Base-by-base conservation (phyloP, 30 jellyfish, hydroid and myxozoan genomes). In the Nemopilema nomurai region DNA sequence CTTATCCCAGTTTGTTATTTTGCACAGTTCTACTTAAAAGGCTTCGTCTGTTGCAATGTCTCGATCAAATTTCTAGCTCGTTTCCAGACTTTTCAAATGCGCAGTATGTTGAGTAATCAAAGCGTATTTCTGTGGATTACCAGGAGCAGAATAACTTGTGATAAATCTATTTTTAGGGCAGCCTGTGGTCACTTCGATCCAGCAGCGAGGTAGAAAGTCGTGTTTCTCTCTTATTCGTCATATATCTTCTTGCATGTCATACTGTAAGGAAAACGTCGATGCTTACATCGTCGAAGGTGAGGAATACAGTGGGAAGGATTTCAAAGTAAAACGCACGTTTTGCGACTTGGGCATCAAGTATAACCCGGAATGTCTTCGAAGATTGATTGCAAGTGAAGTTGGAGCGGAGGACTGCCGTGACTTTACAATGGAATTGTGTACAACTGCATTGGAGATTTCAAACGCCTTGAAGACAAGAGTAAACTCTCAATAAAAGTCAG, bases 291-390 rank as follows among this genome's bases (percentile, higher is more conserved):
- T 77, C 0, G 30, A 57, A 0, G 97, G 97, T 19, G 49, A 18
- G 8, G 66, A 64, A 4, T 89, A 69, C 74, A 49, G 87, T 25
- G 97, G 97, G 0, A 74, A 89, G 20, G 85, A 89, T 13, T 28
- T 89, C 41, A 62, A 62, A 64, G 33, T 80, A 7, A 57, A 22
- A 22, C 88, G 92, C 57, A 86, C 66, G 23, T 89, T 89, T 53
- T 89, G 97, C 29, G 97, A 89, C 41, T 25, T 89, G 4, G 20
- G 89, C 73, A 25, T 89, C 8, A 7, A 74, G 17, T 89, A 76
- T 70, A 73, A 89, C 51, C 78, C 93, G 25, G 85, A 80, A 19
- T 62, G 67, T 18, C 63, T 89, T 65, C 74, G 20, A 20, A 23
- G 49, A 0, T 71, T 75, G 8, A 16, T 67, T 21, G 17, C 4